Evolutionary conservation across 2,888 invertebrate genomes (phyloP), one percentile per base, ranked within the genome.

Genomic region (Neocrepidodera transversa): DNA sequence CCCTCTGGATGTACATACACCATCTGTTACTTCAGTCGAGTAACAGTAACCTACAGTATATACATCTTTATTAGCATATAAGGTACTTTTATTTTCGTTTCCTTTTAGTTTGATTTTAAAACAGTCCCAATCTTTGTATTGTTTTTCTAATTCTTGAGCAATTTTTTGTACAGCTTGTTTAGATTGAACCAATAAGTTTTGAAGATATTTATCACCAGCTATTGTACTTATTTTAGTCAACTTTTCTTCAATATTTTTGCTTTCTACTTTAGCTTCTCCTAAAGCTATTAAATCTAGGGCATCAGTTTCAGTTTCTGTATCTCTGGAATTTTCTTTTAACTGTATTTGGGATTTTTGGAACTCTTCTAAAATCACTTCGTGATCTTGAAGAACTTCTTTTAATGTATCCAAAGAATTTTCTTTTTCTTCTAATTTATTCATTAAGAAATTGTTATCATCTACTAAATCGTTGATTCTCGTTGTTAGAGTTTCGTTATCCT

Each of bases 131-230:
- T 72, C 70, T 18, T 67, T 52, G 49, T 71, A 74, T 53, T 74
- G 73, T 50, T 65, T 72, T 40, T 67, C 64, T 2, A 79, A 56
- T 67, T 77, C 78, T 23, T 74, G 65, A 5, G 74, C 67, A 2
- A 78, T 71, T 52, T 70, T 68, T 60, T 72, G 70, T 3, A 78
- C 69, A 0, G 79, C 79, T 18, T 65, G 60, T 60, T 74, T 76
- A 1, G 78, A 76, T 60, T 78, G 74, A 28, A 68, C 66, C 18
- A 79, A 51, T 67, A 78, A 71, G 42, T 67, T 66, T 16, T 75
- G 71, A 5, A 76, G 61, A 20, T 77, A 75, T 30, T 71, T 69
- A 42, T 75, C 73, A 7, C 66, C 67, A 7, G 63, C 52, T 11
- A 60, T 18, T 40, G 40, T 51, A 32, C 57, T 50, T 47, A 61